Evolutionary conservation across 2,888 invertebrate genomes (phyloP).

Genomic region (Bursaphelenchus okinawaensis): DNA sequence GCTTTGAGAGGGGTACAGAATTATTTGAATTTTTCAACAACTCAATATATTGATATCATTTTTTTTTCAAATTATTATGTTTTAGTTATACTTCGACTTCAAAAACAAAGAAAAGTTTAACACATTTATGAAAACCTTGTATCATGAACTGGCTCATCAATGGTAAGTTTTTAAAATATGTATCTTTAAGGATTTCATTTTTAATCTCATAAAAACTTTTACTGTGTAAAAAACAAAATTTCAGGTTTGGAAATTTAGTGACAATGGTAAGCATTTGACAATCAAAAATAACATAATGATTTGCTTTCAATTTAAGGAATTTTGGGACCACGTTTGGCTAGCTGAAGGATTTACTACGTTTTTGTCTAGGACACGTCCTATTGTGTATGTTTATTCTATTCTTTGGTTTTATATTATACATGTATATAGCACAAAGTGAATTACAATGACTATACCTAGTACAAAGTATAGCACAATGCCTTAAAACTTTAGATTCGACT

Average conservation of each 20-base stretch:
- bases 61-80: no score
- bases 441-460: no score
- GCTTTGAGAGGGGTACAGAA: no score
- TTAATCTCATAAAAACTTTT: no score
- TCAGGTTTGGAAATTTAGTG: conserved; percentile 26
- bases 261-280: conserved; percentile 20
- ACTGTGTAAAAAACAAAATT: no score
- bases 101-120: conserved; percentile 5
- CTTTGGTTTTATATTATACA: neutral
- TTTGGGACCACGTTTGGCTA: conserved; percentile 28
- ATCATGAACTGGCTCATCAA: conserved; percentile 30
- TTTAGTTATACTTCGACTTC: no score
- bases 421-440: no score
- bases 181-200: conserved; percentile 3
- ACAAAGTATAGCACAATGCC: no score
- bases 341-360: conserved; percentile 24
- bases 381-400: conserved; percentile 18
- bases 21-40: no score
- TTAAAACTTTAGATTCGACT: neutral
- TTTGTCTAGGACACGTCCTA: conserved; percentile 16
- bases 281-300: neutral
- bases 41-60: no score
- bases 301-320: conserved; percentile 10
- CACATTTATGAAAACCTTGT: conserved; percentile 23
- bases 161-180: conserved; percentile 21